These are phyloP conservation scores for Cosmia pyralina DNA, from an alignment of 2,888 invertebrate species.

Conservation along the genomic window DNA sequence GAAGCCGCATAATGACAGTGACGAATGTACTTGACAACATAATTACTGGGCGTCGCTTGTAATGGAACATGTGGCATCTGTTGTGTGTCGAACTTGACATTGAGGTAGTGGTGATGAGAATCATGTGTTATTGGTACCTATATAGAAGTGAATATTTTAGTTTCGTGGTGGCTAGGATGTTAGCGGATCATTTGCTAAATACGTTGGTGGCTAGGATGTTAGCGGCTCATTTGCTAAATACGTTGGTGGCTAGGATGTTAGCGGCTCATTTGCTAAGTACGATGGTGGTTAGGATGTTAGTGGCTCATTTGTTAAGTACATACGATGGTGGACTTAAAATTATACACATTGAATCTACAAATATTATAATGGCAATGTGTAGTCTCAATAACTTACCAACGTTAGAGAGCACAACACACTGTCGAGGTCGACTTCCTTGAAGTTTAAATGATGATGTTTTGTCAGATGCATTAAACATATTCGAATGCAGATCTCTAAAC, in stretches of 20 bases:
- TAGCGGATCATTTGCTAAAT: not conserved
- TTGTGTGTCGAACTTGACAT: conserved; percentile 52
- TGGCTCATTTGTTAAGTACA: not conserved
- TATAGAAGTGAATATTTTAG: not conserved
- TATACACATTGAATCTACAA: not conserved
- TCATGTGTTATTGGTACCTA: not conserved
- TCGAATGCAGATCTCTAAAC: not conserved
- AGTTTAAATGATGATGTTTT: not conserved
- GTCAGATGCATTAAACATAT: not conserved
- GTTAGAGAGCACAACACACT: not conserved
- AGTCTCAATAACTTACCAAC: not conserved
- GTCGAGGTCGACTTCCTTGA: not conserved
- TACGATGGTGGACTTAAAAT: not conserved
- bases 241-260: not conserved
- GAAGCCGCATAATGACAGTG: conserved; percentile 22
- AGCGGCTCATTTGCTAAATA: not conserved
- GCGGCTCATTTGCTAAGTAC: not conserved
- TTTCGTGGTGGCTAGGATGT: not conserved
- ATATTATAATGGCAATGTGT: not conserved
- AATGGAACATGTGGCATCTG: conserved; percentile 23
- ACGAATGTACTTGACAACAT: conserved; percentile 47
- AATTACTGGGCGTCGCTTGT: conserved; percentile 46
- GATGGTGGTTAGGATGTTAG: not conserved
- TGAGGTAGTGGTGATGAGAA: conserved; percentile 11
- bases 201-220: not conserved